Conservation (phyloP, 2,888 invertebrate species). For the Venustoraphidia nigricollis region DNA sequence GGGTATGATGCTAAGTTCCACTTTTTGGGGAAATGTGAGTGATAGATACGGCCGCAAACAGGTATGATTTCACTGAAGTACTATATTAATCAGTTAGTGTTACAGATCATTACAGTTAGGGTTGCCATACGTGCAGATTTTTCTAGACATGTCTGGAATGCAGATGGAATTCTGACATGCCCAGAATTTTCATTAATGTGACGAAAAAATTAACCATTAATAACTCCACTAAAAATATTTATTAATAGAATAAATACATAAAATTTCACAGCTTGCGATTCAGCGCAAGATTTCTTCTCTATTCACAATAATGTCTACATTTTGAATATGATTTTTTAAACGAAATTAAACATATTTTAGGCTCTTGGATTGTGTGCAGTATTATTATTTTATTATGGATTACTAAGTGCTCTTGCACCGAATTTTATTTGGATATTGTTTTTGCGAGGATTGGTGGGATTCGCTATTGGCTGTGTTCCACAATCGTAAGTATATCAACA, state of each 20-base stretch:
- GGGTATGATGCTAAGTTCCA: slow-evolving; percentile 94
- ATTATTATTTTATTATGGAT: slow-evolving; percentile 78
- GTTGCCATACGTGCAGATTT: no score
- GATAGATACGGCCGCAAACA: slow-evolving; percentile 83
- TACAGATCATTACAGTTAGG: no score
- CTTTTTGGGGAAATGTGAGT: slow-evolving; percentile 91
- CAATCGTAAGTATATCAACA: slow-evolving; percentile 66
- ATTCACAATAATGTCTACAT: no score
- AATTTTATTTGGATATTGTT: slow-evolving; percentile 83
- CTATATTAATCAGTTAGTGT: no score
- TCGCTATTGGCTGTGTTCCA: slow-evolving; percentile 92
- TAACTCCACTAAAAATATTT: neutral
- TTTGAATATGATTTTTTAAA: neutral
- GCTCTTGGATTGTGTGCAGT: slow-evolving; percentile 84
- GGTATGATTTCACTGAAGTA: slow-evolving; percentile 24
- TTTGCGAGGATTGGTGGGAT: slow-evolving; percentile 83
- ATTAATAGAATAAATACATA: neutral
- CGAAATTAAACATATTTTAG: slow-evolving; percentile 29
- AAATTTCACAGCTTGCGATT: neutral
- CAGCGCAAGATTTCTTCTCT: no score
- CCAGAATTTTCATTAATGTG: no score
- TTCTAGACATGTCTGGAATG: no score
- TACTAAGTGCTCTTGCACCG: slow-evolving; percentile 79
- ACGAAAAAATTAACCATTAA: neutral
- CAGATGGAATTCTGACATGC: no score